Percentiles rank a stretch among this genome's conserved stretches.
These are phyloP conservation scores for Babyrousa celebensis DNA, from an alignment of 2,797 vertebrate species.

Conservation along the genomic window DNA sequence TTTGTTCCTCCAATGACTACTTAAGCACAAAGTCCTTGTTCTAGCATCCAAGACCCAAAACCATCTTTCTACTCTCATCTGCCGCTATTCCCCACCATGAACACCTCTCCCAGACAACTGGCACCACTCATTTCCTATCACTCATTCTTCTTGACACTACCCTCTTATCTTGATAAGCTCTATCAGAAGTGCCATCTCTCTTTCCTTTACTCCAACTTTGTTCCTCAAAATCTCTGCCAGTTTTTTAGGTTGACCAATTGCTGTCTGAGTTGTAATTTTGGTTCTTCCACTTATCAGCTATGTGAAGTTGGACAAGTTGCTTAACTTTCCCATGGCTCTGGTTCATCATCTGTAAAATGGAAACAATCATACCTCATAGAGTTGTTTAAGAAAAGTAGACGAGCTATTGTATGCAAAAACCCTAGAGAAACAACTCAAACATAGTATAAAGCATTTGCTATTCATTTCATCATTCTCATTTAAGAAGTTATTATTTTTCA, in stretches of 20 bases:
- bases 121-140: neutral
- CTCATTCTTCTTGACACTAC: neutral
- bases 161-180: neutral
- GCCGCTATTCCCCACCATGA: neutral
- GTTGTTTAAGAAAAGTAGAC: neutral
- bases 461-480: neutral
- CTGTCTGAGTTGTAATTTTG: neutral
- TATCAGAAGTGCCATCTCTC: neutral
- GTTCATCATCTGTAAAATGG: neutral
- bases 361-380: neutral
- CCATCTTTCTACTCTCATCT: neutral
- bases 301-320: neutral
- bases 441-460: neutral
- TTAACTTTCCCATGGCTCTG: neutral
- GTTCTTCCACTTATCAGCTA: neutral
- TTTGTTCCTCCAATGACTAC: neutral
- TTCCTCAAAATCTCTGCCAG: neutral
- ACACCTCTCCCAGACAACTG: neutral
- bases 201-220: conserved; percentile 7
- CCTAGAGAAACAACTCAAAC: neutral
- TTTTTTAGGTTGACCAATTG: conserved; percentile 21
- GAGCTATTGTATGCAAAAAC: neutral
- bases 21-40: neutral
- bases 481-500: conserved; percentile 1
- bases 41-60: neutral